Conservation (phyloP, 2,113 vertebrate species). For the Labeo catla region DNA sequence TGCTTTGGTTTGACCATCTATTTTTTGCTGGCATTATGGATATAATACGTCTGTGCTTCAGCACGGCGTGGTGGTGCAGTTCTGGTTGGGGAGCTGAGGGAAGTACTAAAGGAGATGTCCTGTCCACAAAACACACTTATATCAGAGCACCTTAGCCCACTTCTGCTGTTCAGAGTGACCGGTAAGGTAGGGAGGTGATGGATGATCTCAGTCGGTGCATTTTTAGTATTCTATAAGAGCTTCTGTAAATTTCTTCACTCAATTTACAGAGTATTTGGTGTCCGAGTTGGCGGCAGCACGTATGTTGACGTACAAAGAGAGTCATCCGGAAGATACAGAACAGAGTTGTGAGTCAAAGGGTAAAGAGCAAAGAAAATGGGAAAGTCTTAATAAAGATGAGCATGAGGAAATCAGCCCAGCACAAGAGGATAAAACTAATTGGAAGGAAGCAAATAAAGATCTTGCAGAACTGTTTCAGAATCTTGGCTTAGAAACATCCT, state of each 20-base stretch:
- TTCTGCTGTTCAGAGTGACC: constrained; percentile 65
- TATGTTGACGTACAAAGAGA: constrained; percentile 64
- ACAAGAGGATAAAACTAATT: constrained; percentile 27
- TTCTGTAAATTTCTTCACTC: background rate
- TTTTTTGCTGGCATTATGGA: background rate
- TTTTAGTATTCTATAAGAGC: background rate
- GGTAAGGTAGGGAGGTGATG: constrained; percentile 64
- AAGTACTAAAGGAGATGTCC: constrained; percentile 63
- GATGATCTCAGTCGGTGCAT: background rate
- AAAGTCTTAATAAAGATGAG: constrained; percentile 29
- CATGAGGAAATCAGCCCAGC: constrained; percentile 34
- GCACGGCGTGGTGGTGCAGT: constrained; percentile 51
- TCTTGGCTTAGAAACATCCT: constrained; percentile 68
- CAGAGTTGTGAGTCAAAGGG: constrained; percentile 1
- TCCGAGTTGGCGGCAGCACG: constrained; percentile 73
- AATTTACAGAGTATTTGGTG: constrained; percentile 72
- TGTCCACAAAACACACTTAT: constrained; percentile 64
- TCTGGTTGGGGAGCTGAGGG: constrained; percentile 70
- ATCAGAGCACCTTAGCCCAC: constrained; percentile 65
- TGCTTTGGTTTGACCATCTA: background rate
- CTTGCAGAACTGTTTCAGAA: constrained; percentile 65
- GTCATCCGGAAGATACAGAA: constrained; percentile 60
- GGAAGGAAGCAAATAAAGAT: constrained; percentile 61
- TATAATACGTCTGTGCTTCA: background rate
- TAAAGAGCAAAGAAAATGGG: constrained; percentile 68